phyloP scores from a whole-genome alignment of 2,888 invertebrate genomes.

The Drosophila eohydei region DNA sequence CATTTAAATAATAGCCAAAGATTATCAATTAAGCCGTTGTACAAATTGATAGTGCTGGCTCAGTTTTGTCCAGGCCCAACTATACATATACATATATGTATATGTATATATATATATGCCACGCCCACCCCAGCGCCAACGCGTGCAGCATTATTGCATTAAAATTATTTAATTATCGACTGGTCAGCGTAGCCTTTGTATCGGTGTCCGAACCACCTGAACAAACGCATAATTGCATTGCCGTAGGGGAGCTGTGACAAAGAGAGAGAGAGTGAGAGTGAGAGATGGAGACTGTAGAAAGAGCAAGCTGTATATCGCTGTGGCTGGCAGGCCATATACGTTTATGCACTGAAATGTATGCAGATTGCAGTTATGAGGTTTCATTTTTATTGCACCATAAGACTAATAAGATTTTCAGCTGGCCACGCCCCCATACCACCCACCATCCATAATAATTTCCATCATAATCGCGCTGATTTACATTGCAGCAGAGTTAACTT shows the following conservation, averaged over 20 bases:
- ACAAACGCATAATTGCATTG: constrained; percentile 60
- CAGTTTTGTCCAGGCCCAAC: constrained; percentile 26
- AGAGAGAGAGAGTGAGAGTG: background rate
- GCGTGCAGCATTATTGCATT: constrained; percentile 66
- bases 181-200: constrained; percentile 56
- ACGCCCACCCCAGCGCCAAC: background rate
- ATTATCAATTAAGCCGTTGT: constrained; percentile 78
- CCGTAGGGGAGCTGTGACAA: constrained; percentile 37
- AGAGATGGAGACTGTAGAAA: background rate
- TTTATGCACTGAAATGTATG: constrained; percentile 45
- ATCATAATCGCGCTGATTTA: constrained; percentile 58
- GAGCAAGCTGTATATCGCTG: background rate
- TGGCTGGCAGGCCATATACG: constrained; percentile 4
- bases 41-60: constrained; percentile 74
- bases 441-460: constrained; percentile 22
- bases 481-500: constrained; percentile 46
- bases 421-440: background rate
- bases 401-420: constrained; percentile 54
- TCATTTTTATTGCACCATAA: constrained; percentile 51
- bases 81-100: background rate
- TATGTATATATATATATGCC: background rate
- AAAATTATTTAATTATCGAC: constrained; percentile 76
- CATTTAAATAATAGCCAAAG: constrained; percentile 80
- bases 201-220: constrained; percentile 37
- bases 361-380: constrained; percentile 57